phyloP scores from a whole-genome alignment of 2,113 vertebrate species.

The Nothobranchius kuhntae region DNA sequence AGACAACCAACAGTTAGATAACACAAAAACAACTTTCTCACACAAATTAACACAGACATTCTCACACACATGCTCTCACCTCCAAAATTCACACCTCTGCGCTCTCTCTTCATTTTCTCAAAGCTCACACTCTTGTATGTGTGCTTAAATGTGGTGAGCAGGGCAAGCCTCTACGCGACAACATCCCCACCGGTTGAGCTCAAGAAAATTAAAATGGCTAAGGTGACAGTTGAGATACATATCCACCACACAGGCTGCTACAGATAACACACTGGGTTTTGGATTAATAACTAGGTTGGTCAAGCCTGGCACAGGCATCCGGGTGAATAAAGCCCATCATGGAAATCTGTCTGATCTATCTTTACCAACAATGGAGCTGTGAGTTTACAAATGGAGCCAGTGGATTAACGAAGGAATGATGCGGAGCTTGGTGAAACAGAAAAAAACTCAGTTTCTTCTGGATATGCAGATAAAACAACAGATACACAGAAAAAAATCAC shows the following conservation, averaged over 20 bases:
- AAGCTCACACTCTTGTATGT: constrained; percentile 26
- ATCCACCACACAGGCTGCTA: constrained; percentile 11
- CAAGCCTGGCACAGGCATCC: constrained; percentile 34
- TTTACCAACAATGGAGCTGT: constrained; percentile 37
- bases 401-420: constrained; percentile 33
- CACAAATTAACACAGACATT: constrained; percentile 17
- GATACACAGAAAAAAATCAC: not conserved
- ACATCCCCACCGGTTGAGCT: constrained; percentile 1
- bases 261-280: constrained; percentile 20
- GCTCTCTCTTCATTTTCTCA: constrained; percentile 36
- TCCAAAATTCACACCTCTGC: constrained; percentile 18
- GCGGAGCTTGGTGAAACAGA: constrained; percentile 20
- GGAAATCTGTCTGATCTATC: constrained; percentile 35
- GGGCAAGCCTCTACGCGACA: constrained; percentile 25
- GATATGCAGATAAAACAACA: not conserved
- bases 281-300: constrained; percentile 43
- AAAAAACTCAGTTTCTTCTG: constrained; percentile 38
- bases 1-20: not conserved
- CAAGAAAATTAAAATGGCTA: constrained; percentile 13
- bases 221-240: constrained; percentile 36
- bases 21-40: not conserved
- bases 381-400: constrained; percentile 31
- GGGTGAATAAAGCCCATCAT: constrained; percentile 49
- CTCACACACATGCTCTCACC: constrained; percentile 23
- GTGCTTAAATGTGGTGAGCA: constrained; percentile 6